phyloP scores from a whole-genome alignment of 2,888 invertebrate genomes.

The Adelphocoris suturalis region DNA sequence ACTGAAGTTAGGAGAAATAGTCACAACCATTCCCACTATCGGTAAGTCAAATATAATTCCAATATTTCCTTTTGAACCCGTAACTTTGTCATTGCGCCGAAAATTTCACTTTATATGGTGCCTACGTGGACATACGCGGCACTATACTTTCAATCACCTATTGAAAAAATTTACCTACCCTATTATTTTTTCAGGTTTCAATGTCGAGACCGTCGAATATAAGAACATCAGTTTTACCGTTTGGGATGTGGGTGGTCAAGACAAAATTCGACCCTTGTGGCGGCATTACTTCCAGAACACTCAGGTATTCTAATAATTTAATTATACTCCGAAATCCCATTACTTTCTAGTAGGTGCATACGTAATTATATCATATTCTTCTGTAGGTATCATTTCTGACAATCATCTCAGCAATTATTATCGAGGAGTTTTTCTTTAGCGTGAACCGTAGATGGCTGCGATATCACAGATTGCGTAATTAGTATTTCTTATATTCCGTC shows the following conservation, averaged over 20 bases:
- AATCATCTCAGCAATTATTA: neutral
- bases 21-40: constrained; percentile 98
- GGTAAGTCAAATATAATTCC: constrained; percentile 78
- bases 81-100: neutral
- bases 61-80: neutral
- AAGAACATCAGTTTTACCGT: constrained; percentile 99
- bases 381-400: neutral
- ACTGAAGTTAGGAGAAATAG: constrained; percentile 97
- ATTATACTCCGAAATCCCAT: neutral
- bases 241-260: constrained; percentile 96
- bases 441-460: neutral
- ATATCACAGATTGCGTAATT: constrained; percentile 16
- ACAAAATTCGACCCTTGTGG: constrained; percentile 98
- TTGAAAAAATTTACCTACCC: neutral
- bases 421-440: neutral
- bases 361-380: neutral
- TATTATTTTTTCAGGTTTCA: constrained; percentile 86
- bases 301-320: constrained; percentile 81
- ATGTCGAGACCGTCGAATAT: constrained; percentile 99
- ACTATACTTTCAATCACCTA: neutral
- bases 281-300: constrained; percentile 99
- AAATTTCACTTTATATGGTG: neutral
- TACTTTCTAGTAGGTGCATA: neutral
- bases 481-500: neutral
- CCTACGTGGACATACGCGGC: constrained; percentile 44